These are phyloP conservation scores for Ferrisia virgata DNA, from an alignment of 2,888 invertebrate genomes.

Conservation along the genomic window DNA sequence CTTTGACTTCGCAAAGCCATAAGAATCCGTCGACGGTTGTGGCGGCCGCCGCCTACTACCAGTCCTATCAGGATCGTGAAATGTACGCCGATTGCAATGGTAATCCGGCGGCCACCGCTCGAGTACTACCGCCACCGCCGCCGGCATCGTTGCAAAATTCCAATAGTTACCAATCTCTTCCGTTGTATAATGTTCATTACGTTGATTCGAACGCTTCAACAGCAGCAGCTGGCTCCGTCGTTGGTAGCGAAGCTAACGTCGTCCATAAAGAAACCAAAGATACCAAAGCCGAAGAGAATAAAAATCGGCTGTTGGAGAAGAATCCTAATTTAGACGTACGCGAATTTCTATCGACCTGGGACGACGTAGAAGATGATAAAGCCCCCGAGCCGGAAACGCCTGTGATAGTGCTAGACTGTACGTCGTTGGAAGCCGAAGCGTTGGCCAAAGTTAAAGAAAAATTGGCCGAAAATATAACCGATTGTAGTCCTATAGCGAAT, in stretches of 20 bases:
- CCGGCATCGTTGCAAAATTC: background rate
- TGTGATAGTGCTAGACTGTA: slow-evolving; percentile 48
- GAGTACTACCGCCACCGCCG: background rate
- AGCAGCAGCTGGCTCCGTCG: background rate
- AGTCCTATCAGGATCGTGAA: background rate
- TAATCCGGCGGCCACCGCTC: too few species aligned
- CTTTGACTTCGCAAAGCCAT: background rate
- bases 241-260: background rate
- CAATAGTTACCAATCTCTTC: slow-evolving; percentile 37
- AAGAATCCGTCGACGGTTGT: background rate
- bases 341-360: slow-evolving; percentile 48
- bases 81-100: background rate
- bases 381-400: slow-evolving; percentile 41
- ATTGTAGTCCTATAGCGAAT: background rate
- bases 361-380: slow-evolving; percentile 48
- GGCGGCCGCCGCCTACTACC: background rate
- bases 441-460: slow-evolving; percentile 48
- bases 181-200: slow-evolving; percentile 24
- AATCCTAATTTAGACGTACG: slow-evolving; percentile 47
- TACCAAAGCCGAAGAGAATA: background rate
- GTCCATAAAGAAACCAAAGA: background rate
- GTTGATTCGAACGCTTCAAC: background rate
- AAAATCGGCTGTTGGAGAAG: slow-evolving; percentile 33
- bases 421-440: slow-evolving; percentile 47
- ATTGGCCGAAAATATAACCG: slow-evolving; percentile 22